Evolutionary conservation across 2,797 vertebrate species (phyloP).

Genomic region (Myotis myotis): DNA sequence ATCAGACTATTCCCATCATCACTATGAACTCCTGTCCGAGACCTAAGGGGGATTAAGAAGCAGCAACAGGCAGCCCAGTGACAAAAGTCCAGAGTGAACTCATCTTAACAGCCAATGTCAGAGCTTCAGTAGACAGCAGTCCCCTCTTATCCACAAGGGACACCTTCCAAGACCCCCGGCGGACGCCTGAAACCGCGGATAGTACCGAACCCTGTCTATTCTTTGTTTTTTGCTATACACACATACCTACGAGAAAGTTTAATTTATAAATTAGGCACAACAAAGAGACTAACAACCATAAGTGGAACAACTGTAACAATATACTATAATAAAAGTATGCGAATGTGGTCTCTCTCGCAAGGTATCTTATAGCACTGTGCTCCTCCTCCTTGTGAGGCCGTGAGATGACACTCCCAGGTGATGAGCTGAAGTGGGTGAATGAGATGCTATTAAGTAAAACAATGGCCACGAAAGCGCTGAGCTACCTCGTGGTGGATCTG

Average conservation of each 20-base stretch:
- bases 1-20: not conserved
- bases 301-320: not conserved
- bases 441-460: not conserved
- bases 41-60: not conserved
- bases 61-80: not conserved
- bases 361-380: rapidly evolving
- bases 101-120: not conserved
- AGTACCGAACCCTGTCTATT: rapidly evolving
- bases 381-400: not conserved
- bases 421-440: not conserved
- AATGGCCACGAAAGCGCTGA: not conserved
- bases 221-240: not conserved
- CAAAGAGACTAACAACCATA: not conserved
- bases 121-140: not conserved
- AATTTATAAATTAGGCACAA: not conserved
- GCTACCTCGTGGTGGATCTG: rapidly evolving
- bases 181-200: not conserved
- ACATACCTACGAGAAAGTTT: not conserved
- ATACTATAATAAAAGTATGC: not conserved
- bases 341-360: not conserved
- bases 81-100: not conserved
- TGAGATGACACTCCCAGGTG: not conserved
- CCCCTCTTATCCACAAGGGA: no score
- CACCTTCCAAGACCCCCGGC: not conserved
- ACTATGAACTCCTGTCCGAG: not conserved